These are phyloP conservation scores for Drosophila cognata DNA, from an alignment of 2,888 invertebrate genomes.

Conservation along the genomic window DNA sequence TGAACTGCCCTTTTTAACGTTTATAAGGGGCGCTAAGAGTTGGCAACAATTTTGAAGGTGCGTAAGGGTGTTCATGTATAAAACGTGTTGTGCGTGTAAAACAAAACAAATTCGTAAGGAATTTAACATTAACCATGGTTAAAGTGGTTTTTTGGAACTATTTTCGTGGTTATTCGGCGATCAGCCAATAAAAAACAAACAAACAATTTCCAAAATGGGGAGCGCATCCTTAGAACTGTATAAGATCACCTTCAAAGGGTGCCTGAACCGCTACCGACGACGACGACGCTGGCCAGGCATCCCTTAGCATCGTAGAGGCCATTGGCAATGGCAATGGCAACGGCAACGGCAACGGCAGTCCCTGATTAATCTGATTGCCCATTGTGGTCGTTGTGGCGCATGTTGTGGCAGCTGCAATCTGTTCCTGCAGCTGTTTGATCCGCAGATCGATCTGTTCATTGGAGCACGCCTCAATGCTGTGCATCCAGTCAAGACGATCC, in stretches of 20 bases:
- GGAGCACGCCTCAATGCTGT: slow-evolving; percentile 93
- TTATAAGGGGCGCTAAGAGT: background rate
- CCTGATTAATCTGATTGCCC: slow-evolving; percentile 86
- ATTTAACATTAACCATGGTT: slow-evolving; percentile 24
- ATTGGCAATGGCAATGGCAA: slow-evolving; percentile 81
- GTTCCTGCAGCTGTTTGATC: slow-evolving; percentile 87
- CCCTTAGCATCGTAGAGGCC: background rate
- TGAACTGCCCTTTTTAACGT: background rate
- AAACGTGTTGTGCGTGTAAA: background rate
- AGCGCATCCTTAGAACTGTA: slow-evolving; percentile 82
- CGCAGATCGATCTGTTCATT: slow-evolving; percentile 93
- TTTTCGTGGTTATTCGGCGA: slow-evolving; percentile 18
- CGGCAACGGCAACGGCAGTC: slow-evolving; percentile 85
- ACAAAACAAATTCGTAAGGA: slow-evolving; percentile 11
- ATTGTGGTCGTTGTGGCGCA: slow-evolving; percentile 31
- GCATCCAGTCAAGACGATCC: slow-evolving; percentile 94
- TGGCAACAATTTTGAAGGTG: background rate
- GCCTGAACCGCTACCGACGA: slow-evolving; percentile 19
- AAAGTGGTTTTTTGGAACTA: slow-evolving; percentile 1
- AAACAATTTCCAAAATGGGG: slow-evolving; percentile 32
- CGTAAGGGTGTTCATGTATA: background rate
- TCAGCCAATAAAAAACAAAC: slow-evolving; percentile 30
- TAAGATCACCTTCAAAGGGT: slow-evolving; percentile 88
- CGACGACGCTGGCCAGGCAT: slow-evolving; percentile 2
- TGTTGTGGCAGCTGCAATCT: slow-evolving; percentile 84